phyloP scores from a whole-genome alignment of 1,140 invertebrate genomes.

The Cotesia glomerata region DNA sequence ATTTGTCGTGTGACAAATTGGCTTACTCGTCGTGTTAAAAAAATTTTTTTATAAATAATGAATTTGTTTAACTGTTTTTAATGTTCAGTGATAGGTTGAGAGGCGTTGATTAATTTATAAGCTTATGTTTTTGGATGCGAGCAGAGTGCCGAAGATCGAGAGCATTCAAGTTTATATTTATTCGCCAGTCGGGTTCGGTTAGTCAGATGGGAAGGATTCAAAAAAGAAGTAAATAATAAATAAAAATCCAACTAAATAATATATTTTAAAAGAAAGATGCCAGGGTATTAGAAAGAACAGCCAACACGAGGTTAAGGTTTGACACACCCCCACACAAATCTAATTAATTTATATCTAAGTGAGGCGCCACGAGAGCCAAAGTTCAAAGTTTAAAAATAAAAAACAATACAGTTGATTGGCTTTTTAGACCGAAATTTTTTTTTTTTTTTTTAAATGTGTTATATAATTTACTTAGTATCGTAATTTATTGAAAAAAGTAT shows the following conservation, averaged over 20 bases:
- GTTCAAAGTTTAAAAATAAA: constrained; percentile 16
- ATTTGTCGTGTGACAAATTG: no score
- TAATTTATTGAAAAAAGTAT: no score
- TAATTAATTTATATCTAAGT: constrained; percentile 62
- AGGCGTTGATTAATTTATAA: no score
- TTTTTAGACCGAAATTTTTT: constrained; percentile 7
- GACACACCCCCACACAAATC: constrained; percentile 61
- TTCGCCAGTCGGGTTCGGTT: no score
- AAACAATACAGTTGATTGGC: constrained; percentile 5
- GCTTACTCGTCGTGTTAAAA: not conserved
- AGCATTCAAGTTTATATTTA: no score
- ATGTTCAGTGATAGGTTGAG: no score
- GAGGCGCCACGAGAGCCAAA: constrained; percentile 53
- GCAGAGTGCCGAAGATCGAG: no score
- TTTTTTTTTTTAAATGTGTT: constrained; percentile 12
- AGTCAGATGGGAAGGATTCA: not conserved
- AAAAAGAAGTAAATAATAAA: not conserved
- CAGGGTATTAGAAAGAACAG: constrained; percentile 43
- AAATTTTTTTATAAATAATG: no score
- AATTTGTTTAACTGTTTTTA: no score
- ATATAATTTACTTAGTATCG: no score
- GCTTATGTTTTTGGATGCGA: no score
- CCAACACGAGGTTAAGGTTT: constrained; percentile 38
- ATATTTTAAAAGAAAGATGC: constrained; percentile 35
- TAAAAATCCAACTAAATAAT: constrained; percentile 3